Evolutionary conservation across 1,140 invertebrate species (phyloP), one percentile per base, ranked within the genome.

Genomic region (Hycleus phaleratus): DNA sequence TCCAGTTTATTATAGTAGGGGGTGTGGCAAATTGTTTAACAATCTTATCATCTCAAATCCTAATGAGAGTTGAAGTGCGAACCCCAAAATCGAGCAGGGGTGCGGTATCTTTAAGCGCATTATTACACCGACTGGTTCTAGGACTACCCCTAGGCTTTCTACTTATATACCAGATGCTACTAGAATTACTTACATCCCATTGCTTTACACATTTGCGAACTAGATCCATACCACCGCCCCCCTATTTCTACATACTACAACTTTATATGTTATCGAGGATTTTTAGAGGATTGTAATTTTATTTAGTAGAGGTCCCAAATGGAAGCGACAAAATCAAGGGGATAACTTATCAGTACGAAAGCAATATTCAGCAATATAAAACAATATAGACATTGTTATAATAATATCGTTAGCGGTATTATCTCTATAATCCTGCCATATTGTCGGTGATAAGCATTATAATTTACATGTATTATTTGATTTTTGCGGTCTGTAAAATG

Each of bases 51-150:
- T 2, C 32, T 11, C 11, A 8, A 18, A 26, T 26, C n/a, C 47
- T 63, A 63, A 63, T 61, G 49, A 26, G 49, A 58, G 26, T 43
- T n/a, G 62, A 63, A 63, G 47, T 61, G 59, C 45, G 38, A 58
- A 55, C 55, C 59, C 62, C 42, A 32, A 60, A 48, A 39, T 42
- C 39, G 38, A 46, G 56, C 46, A 49, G 60, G 62, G 53, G 54
- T 65, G 63, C 63, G 63, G 63, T 58, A 62, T 60, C 60, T 65
- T 65, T 65, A 65, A 62, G 59, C 63, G 53, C 58, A 65, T 65
- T 65, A 65, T 65, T 55, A 53, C 63, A 62, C 60, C 57, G 60
- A 61, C 54, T 64, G 57, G 49, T 43, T 57, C 39, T 53, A 42
- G 11, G 9, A 42, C 40, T 4, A 57, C 53, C 59, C 56, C 59